Conservation (phyloP, 2,113 vertebrate genomes). For the Columba livia region DNA sequence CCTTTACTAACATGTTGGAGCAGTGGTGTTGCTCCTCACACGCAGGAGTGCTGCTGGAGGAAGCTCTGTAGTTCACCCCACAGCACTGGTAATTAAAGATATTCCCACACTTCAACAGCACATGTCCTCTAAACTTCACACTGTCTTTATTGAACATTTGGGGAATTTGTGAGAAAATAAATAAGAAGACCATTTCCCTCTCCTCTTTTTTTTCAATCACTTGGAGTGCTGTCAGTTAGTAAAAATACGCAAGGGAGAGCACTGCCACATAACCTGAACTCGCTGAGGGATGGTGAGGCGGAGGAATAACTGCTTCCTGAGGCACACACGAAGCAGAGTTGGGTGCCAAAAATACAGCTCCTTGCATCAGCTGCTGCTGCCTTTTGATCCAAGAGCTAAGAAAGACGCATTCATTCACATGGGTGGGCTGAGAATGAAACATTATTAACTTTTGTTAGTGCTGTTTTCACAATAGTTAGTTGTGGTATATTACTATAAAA, state of each 20-base stretch:
- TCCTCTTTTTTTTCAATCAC: background rate
- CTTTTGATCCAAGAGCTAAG: background rate
- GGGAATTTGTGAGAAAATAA: background rate
- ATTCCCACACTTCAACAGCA: background rate
- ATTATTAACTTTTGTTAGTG: background rate
- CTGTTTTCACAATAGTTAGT: background rate
- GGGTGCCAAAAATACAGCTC: background rate
- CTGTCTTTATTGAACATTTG: background rate
- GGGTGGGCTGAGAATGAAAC: background rate
- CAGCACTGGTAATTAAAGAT: background rate
- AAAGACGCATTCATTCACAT: background rate
- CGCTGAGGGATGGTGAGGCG: background rate
- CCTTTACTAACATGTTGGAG: background rate
- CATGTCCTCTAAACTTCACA: background rate
- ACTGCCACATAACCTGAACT: background rate
- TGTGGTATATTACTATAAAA: background rate
- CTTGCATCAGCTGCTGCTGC: background rate
- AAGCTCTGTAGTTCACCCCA: background rate
- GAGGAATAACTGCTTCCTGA: background rate
- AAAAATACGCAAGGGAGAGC: background rate
- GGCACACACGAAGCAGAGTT: background rate
- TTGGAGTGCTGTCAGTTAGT: background rate
- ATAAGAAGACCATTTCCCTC: background rate
- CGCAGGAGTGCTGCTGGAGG: background rate
- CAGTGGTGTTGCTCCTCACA: fast-evolving